Percentiles rank a stretch among this genome's conserved stretches.
Evolutionary conservation across 2,797 vertebrate genomes (phyloP).

Genomic region (Neosalanx taihuensis): DNA sequence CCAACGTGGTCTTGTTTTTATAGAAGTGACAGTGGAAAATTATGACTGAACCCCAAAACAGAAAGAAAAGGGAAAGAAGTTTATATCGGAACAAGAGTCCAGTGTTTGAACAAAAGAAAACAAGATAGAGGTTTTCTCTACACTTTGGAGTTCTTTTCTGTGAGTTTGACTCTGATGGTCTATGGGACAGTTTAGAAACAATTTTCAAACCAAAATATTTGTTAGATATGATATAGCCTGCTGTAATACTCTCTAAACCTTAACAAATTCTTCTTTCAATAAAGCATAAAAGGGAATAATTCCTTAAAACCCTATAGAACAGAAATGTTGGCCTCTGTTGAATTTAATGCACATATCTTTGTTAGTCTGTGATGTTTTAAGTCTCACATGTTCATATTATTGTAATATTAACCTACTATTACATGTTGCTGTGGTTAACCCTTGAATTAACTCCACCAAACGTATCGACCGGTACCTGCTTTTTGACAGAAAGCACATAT

Average conservation of each 20-base stretch:
- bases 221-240: slow-evolving; percentile 22
- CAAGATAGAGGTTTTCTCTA: neutral
- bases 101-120: neutral
- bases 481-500: slow-evolving; percentile 53
- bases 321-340: neutral
- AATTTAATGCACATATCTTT: slow-evolving; percentile 6
- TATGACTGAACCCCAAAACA: neutral
- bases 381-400: slow-evolving; percentile 42
- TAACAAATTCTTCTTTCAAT: neutral
- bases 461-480: neutral
- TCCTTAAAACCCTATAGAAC: too few relatives aligned
- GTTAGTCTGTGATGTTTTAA: slow-evolving; percentile 32
- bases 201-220: neutral
- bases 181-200: slow-evolving; percentile 1
- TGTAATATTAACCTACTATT: slow-evolving; percentile 33
- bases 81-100: neutral
- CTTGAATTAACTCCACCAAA: slow-evolving; percentile 42
- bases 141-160: neutral
- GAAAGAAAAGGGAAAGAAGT: slow-evolving; percentile 1
- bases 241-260: slow-evolving; percentile 44
- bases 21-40: neutral
- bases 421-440: slow-evolving; percentile 52
- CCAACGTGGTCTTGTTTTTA: slow-evolving; percentile 50
- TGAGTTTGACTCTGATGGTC: neutral
- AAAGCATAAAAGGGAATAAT: neutral